Evolutionary conservation across 2,113 vertebrate species (phyloP).

Genomic region (Hippocampus zosterae): DNA sequence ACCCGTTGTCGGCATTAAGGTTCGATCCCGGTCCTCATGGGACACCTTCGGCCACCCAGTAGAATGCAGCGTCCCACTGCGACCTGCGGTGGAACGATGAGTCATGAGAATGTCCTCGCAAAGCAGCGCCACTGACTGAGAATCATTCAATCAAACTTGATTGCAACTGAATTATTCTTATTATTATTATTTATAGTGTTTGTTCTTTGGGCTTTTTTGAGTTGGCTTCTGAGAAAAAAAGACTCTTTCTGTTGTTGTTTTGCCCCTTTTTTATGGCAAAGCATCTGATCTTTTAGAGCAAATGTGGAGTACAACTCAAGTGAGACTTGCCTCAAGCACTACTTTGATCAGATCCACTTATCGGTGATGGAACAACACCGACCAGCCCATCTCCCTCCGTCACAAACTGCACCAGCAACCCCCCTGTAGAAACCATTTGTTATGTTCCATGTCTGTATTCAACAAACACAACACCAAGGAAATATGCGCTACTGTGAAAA

Average conservation of each 20-base stretch:
- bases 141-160: constrained; percentile 58
- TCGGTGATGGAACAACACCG: constrained; percentile 21
- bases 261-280: constrained; percentile 34
- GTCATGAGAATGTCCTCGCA: constrained; percentile 38
- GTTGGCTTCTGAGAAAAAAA: constrained; percentile 28
- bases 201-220: constrained; percentile 52
- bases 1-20: constrained; percentile 57
- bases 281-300: constrained; percentile 7
- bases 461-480: constrained; percentile 60
- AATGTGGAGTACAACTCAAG: constrained; percentile 46
- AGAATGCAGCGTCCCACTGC: constrained; percentile 38
- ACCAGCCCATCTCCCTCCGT: constrained; percentile 8
- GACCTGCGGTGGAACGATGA: constrained; percentile 49
- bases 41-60: constrained; percentile 45
- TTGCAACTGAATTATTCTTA: constrained; percentile 46
- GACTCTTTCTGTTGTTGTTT: constrained; percentile 19
- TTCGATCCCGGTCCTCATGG: constrained; percentile 55
- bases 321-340: constrained; percentile 40
- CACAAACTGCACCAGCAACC: constrained; percentile 57
- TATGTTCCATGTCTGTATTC: constrained; percentile 65
- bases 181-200: constrained; percentile 54
- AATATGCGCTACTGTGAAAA: constrained; percentile 70
- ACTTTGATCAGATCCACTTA: constrained; percentile 34
- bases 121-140: constrained; percentile 49
- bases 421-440: constrained; percentile 62